Evolutionary conservation across 2,797 vertebrate genomes (phyloP).

Genomic region (Thripadectes ignobilis): DNA sequence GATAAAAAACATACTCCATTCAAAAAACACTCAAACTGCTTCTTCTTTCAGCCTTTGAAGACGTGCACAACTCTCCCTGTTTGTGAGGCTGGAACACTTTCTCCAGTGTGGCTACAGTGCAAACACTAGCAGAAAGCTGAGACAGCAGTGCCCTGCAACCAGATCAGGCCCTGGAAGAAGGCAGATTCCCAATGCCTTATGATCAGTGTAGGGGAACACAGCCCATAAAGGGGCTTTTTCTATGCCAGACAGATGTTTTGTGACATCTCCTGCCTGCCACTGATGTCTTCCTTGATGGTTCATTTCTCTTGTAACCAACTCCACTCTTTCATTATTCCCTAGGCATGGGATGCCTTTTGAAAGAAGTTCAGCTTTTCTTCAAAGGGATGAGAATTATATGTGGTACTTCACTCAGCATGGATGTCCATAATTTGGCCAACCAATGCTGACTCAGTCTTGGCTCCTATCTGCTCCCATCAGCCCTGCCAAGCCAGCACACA

Average conservation of each 20-base stretch:
- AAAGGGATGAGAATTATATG: not conserved
- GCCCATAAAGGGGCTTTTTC: not conserved
- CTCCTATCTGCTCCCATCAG: not conserved
- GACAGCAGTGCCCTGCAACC: not conserved
- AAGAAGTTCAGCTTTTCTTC: not conserved
- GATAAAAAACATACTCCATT: not conserved
- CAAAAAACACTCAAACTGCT: not conserved
- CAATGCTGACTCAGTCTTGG: not conserved
- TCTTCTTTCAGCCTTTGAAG: not conserved
- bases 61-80: not conserved
- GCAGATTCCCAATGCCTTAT: not conserved
- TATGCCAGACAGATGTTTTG: not conserved
- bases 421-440: not conserved
- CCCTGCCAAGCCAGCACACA: not conserved
- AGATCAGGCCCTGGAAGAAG: not conserved
- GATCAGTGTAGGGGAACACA: not conserved
- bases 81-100: not conserved
- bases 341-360: not conserved
- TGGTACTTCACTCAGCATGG: not conserved
- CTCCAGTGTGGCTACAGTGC: not conserved
- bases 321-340: not conserved
- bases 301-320: not conserved
- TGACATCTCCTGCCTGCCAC: not conserved
- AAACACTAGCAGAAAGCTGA: not conserved
- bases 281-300: not conserved